Evolutionary conservation across 2,797 vertebrate genomes (phyloP), one percentile per base, ranked within the genome.

Genomic region (Danio albolineatus): DNA sequence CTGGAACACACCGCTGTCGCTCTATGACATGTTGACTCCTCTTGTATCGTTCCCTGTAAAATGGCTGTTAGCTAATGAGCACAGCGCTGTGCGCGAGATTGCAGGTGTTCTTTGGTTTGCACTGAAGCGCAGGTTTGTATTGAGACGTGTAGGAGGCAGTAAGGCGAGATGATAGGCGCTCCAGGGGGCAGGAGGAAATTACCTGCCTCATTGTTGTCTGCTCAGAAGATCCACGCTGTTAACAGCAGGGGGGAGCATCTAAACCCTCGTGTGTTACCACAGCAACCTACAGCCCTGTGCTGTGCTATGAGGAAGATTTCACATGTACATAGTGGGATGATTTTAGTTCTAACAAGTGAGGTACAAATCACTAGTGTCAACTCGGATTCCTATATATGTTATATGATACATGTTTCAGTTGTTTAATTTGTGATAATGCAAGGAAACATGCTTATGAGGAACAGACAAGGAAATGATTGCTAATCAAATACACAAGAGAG

Each of bases 191-290:
- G 83, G 76, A 78, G 83, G 85, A 84, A 89, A 93, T 91, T 90
- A 92, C 91, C 89, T 90, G 87, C 73, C 88, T 86, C 86, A 85
- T 89, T 89, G 89, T 89, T 87, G 87, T 85, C 54, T 89, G 89
- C 90, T 7, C 80, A 87, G 88, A 91, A 90, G 86, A 86, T 10
- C 59, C 85, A 85, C 66, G 78, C 77, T 88, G 87, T 91, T 90
- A 90, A 87, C 89, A 90, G 83, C 83, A 78, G 87, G 85, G 86
- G 87, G 77, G 51, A 74, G 76, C 65, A 83, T 60, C 76, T 82
- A 71, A 81, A 85, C 21, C 61, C 9, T 61, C 49, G 83, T 61
- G 76, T 86, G 87, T 89, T 85, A 79, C 85, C 80, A 82, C n/a
- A 51, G 83, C 73, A 83, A 81, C 79, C 79, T 81, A 78, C 66